Evolutionary conservation across 2,797 vertebrate species (phyloP), one percentile per base, ranked within the genome.

Genomic region (Sebastes matsubarae): DNA sequence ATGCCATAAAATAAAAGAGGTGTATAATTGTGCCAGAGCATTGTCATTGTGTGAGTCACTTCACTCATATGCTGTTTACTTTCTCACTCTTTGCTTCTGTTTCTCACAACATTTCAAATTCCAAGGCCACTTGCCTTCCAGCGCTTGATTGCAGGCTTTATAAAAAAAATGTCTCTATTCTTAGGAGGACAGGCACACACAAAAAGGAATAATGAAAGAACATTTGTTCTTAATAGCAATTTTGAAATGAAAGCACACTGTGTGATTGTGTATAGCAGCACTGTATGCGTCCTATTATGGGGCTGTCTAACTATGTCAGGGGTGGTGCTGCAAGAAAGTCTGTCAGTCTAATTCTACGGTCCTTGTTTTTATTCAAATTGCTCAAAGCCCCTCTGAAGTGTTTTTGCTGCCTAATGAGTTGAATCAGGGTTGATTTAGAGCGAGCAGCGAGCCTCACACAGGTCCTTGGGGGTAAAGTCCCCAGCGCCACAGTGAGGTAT

Each of bases 161-260:
- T 38, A 42, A 84, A 59, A 85, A 86, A 67, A 87, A 84, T 1
- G 6, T 72, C 60, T 87, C 77, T 83, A 76, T 87, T 90, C 81
- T 81, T 84, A 74, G 72, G 60, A 69, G 69, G 54, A 74, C 2
- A 87, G 76, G 73, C 81, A 55, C 46, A 38, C 2, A 29, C 22
- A n/a, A 4, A 54, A 42, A 61, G 24, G 67, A 78, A 83, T 9
- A 73, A 86, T 83, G 68, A 90, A 91, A 89, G 72, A 75, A 72
- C 77, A 71, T 90, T 90, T 90, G 91, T 90, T 93, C 84, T 70
- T 82, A 74, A 80, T 69, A 78, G 70, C 75, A 75, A 71, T 71
- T 86, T 52, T 79, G 68, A 81, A 88, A 85, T 82, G 69, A 85
- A 79, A 87, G 59, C 82, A 30, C 29, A 81, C 83, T 90, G 46